Evolutionary conservation across 2,888 invertebrate genomes (phyloP), one percentile per base, ranked within the genome.

Genomic region (Drosophila austrosaltans): DNA sequence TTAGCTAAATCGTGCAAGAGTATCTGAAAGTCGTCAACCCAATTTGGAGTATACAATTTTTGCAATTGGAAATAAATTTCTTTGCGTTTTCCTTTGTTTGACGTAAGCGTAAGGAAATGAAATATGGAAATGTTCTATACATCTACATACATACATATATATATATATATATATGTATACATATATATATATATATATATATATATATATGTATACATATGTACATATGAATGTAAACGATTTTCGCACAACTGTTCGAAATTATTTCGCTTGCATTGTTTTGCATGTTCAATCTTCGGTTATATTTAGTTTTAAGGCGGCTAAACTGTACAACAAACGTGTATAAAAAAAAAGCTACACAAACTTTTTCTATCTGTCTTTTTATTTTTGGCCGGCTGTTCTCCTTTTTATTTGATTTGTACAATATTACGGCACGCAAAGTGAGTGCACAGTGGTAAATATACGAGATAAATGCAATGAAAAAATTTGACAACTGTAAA

Each of bases 61-160:
- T 73, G 56, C 70, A 76, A 79, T 66, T 48, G 44, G 53, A 72
- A 72, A 67, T 66, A n/a, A 16, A 42, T 39, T 59, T 59, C 25
- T 59, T 36, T 22, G 22, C 57, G 10, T 40, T 28, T 28, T 25
- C 36, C 25, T 58, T 75, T 64, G 58, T 67, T 82, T 88, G 82
- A 85, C 81, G 86, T 79, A 73, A 77, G 67, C 67, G 28, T 16
- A 53, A 57, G 63, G 58, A 62, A 70, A 63, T 53, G 22, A 67
- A 66, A 68, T 65, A 57, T 69, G 39, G 16, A 44, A 70, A 58
- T 28, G 28, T 8, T 53, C 32, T 8, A 44, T 22, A 39, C 59
- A 30, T n/a, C 5, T 8, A 32, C 40, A 22, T 53, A 53, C 10
- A 4, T 1, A 36, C 8, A 36, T 2, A 28, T n/a, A 39, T 61